phyloP scores from a whole-genome alignment of 2,797 vertebrate genomes.

The Girardinus metallicus region DNA sequence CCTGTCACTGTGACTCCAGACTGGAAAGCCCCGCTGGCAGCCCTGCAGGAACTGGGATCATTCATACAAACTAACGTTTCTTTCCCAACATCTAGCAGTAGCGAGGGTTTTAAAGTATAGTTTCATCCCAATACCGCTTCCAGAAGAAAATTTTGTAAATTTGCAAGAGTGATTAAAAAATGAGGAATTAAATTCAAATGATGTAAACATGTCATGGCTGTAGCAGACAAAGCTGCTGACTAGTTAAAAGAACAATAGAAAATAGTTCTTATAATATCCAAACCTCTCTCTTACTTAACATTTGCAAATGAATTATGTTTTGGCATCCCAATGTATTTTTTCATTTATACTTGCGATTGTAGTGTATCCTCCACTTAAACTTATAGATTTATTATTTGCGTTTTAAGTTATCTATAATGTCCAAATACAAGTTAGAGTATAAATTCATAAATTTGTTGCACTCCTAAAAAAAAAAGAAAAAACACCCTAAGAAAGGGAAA shows the following conservation, averaged over 20 bases:
- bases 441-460: background rate
- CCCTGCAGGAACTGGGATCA: background rate
- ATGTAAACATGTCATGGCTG: background rate
- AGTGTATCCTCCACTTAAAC: background rate
- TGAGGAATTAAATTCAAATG: background rate
- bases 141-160: background rate
- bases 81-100: background rate
- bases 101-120: background rate
- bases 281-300: background rate
- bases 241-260: background rate
- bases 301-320: background rate
- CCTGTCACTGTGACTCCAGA: background rate
- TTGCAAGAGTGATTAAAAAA: background rate
- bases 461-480: background rate
- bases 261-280: background rate
- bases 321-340: background rate
- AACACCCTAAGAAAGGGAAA: background rate
- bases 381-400: background rate
- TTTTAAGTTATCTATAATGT: background rate
- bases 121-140: background rate
- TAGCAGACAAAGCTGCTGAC: background rate
- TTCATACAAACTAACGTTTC: background rate
- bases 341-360: background rate
- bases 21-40: conserved; percentile 12
- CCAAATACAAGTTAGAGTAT: background rate